Evolutionary conservation across 2,888 invertebrate species (phyloP).

Genomic region (Sialis fuliginosa): DNA sequence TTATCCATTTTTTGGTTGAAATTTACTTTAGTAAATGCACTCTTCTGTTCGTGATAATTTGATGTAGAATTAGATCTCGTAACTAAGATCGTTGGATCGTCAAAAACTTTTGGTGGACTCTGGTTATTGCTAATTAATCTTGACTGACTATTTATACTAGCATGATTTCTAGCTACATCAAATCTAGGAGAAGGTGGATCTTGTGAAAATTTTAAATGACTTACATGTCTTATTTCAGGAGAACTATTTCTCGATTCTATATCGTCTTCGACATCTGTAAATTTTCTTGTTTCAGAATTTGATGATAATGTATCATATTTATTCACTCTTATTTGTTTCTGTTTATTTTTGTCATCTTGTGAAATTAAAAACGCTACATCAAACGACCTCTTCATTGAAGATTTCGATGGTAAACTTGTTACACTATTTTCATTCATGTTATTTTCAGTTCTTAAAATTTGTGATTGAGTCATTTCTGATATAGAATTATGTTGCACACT

Average conservation of each 20-base stretch:
- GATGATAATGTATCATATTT: constrained; percentile 27
- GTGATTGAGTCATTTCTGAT: not conserved
- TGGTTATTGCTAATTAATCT: constrained; percentile 16
- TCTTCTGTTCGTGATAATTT: constrained; percentile 36
- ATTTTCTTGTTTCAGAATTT: too few relatives aligned
- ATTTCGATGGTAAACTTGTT: constrained; percentile 22
- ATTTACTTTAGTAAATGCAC: constrained; percentile 73
- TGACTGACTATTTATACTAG: constrained; percentile 8
- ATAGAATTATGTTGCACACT: not conserved
- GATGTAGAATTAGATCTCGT: not conserved
- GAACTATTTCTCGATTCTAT: not conserved
- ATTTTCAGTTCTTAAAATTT: not conserved
- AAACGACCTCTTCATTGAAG: constrained; percentile 57
- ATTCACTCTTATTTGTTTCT: constrained; percentile 36
- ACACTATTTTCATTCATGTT: not conserved
- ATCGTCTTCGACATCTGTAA: constrained; percentile 9
- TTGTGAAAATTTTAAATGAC: not conserved
- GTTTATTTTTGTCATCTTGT: constrained; percentile 64
- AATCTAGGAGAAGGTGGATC: constrained; percentile 13
- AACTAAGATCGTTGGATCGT: constrained; percentile 32
- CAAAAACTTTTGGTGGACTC: constrained; percentile 34
- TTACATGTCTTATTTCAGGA: not conserved
- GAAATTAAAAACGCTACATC: constrained; percentile 83
- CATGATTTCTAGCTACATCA: constrained; percentile 9
- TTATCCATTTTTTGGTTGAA: constrained; percentile 19